These are phyloP conservation scores for Cistogaster globosa DNA, from an alignment of 2,888 invertebrate species.

Conservation along the genomic window DNA sequence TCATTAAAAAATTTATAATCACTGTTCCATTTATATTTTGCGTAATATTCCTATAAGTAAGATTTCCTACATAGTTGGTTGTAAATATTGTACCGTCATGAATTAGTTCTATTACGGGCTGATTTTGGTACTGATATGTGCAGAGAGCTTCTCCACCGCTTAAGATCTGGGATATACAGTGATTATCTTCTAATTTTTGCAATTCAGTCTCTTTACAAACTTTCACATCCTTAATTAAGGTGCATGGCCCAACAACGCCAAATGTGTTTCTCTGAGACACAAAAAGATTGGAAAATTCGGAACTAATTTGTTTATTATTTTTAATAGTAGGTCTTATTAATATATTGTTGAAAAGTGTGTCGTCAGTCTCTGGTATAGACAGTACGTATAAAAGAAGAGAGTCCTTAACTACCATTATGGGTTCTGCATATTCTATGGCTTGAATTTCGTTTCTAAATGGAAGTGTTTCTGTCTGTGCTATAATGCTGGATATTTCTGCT, in stretches of 20 bases:
- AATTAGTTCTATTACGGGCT: slow-evolving; percentile 15
- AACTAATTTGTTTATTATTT: slow-evolving; percentile 60
- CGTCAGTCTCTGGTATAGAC: slow-evolving; percentile 59
- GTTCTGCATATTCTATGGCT: slow-evolving; percentile 67
- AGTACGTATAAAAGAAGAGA: slow-evolving; percentile 62
- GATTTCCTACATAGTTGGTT: slow-evolving; percentile 8
- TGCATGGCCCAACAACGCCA: slow-evolving; percentile 31
- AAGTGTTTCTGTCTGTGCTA: slow-evolving; percentile 67
- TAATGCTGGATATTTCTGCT: slow-evolving; percentile 59
- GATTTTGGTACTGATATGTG: slow-evolving; percentile 20
- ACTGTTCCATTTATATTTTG: slow-evolving; percentile 42
- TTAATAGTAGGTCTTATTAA: slow-evolving; percentile 61
- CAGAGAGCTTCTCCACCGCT: background rate
- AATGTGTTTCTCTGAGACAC: slow-evolving; percentile 42
- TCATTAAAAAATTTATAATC: slow-evolving; percentile 36
- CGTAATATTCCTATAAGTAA: slow-evolving; percentile 12
- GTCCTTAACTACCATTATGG: slow-evolving; percentile 61
- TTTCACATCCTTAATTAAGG: slow-evolving; percentile 15
- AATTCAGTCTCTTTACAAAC: slow-evolving; percentile 33
- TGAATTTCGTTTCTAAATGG: slow-evolving; percentile 68
- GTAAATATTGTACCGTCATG: slow-evolving; percentile 14
- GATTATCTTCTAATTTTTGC: slow-evolving; percentile 10
- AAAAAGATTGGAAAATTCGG: too few relatives aligned
- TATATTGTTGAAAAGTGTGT: slow-evolving; percentile 63
- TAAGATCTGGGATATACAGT: slow-evolving; percentile 13